Percentiles rank a stretch among this genome's conserved stretches.
Conservation (phyloP, 1,140 invertebrate species). For the Euura lappo region DNA sequence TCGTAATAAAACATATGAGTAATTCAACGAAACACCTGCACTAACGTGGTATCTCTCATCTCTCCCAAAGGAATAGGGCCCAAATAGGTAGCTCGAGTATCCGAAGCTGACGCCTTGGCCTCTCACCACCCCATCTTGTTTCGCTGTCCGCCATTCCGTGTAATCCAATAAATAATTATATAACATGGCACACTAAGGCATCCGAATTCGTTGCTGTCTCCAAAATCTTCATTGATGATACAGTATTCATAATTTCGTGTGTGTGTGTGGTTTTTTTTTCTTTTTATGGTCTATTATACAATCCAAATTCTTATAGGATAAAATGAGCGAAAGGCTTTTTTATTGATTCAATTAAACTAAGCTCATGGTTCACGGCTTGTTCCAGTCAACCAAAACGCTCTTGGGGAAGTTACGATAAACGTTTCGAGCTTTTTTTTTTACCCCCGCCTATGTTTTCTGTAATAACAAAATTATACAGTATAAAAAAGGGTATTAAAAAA, state of each 20-base stretch:
- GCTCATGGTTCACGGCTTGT: too few relatives aligned
- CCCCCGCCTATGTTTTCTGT: neutral
- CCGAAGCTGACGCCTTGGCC: neutral
- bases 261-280: too few relatives aligned
- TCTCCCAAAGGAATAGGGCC: neutral
- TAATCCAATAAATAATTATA: slow-evolving; percentile 5
- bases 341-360: too few relatives aligned
- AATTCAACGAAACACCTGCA: too few relatives aligned
- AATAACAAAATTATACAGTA: neutral
- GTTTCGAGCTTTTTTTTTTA: too few relatives aligned
- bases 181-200: slow-evolving; percentile 1
- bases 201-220: neutral
- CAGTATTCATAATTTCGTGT: too few relatives aligned
- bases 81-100: neutral
- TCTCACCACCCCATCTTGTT: neutral
- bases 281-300: too few relatives aligned
- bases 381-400: neutral
- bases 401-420: too few relatives aligned
- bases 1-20: too few relatives aligned
- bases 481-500: neutral
- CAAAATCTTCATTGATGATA: slow-evolving; percentile 6
- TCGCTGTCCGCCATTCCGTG: neutral
- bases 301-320: too few relatives aligned
- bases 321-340: too few relatives aligned
- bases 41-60: neutral